Evolutionary conservation across 1,140 invertebrate genomes (phyloP), one percentile per base, ranked within the genome.

Genomic region (Grapholita molesta): DNA sequence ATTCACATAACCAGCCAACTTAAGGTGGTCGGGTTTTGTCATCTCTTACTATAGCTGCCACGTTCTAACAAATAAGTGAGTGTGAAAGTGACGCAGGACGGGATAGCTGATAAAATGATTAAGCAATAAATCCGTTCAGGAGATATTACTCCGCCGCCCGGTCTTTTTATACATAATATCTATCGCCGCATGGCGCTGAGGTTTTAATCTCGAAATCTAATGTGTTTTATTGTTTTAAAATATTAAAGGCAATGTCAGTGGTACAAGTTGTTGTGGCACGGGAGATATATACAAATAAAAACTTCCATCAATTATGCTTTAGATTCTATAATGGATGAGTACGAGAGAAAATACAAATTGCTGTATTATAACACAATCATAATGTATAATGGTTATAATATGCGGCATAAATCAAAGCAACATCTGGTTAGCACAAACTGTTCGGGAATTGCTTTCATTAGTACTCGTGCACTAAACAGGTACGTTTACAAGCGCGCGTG

Each of bases 381-480:
- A 12, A 30, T 61, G 28, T 28, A 15, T 28, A 28, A 6, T 61
- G 25, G 55, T 12, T 12, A 61, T 61, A 61, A 30, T 15, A 28
- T 28, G n/a, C 28, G 7, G 55, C 55, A 61, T 61, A 30, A 61
- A 32, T 61, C 55, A 28, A 61, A 28, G 23, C 12, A 61, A 21
- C 55, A 61, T 61, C 55, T 61, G 55, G 55, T 61, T 61, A 61
- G 55, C 55, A 61, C 32, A 61, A 61, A 61, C 25, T n/a, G 55
- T 61, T 57, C 24, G 53, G 28, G 55, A n/a, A 55, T 55, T 11
- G n/a, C 25, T 30, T 61, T 28, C 24, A 15, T 61, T 61, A 3
- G 25, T 11, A 5, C 24, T n/a, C n/a, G n/a, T n/a, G n/a, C n/a
- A n/a, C n/a, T n/a, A n/a, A 28, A 2, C 25, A 61, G n/a, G 8